These are phyloP conservation scores for Callyntrura guangdongensis DNA, from an alignment of 2,888 invertebrate genomes.

Conservation along the genomic window DNA sequence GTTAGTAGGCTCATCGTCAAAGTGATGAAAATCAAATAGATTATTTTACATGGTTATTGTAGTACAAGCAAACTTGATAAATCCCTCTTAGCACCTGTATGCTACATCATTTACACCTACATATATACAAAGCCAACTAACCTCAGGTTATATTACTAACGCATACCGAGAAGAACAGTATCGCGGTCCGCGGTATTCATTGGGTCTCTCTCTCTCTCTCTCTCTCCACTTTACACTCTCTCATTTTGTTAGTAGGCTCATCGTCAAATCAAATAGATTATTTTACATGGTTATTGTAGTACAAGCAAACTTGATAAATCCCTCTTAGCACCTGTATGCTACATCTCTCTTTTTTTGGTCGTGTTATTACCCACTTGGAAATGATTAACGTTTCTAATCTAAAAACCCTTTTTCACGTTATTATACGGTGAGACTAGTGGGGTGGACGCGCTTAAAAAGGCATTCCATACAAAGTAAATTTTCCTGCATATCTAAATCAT, in stretches of 20 bases:
- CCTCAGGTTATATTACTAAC: too few species aligned
- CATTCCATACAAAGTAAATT: conserved; percentile 36
- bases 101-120: conserved; percentile 78
- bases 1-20: conserved; percentile 50
- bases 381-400: conserved; percentile 78
- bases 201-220: conserved; percentile 3
- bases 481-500: too few species aligned
- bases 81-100: conserved; percentile 84
- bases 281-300: conserved; percentile 72
- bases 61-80: conserved; percentile 73
- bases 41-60: conserved; percentile 76
- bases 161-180: background rate
- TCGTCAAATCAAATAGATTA: conserved; percentile 79
- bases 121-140: background rate
- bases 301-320: conserved; percentile 75
- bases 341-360: conserved; percentile 74
- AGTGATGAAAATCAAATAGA: conserved; percentile 78
- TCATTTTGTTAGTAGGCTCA: background rate
- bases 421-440: background rate
- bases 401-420: conserved; percentile 57
- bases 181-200: conserved; percentile 1
- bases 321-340: conserved; percentile 84
- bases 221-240: background rate
- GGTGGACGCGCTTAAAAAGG: conserved; percentile 34
- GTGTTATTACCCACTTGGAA: conserved; percentile 80